Percentiles rank a stretch among this genome's conserved stretches.
Conservation (phyloP, 2,113 vertebrate genomes). For the Tyrannus savana region DNA sequence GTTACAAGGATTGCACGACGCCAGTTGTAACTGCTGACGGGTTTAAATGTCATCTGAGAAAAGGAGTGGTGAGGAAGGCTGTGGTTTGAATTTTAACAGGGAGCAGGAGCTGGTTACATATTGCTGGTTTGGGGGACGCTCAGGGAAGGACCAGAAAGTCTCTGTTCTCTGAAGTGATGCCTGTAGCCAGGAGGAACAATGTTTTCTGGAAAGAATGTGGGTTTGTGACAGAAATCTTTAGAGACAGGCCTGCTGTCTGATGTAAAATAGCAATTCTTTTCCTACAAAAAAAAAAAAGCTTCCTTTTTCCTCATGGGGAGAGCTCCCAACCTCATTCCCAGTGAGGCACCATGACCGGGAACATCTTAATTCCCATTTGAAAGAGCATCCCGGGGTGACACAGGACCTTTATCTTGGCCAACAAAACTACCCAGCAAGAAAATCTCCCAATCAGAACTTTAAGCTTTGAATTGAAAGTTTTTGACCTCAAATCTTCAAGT, state of each 20-base stretch:
- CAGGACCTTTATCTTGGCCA: fast-evolving
- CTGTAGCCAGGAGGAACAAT: neutral
- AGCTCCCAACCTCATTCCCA: neutral
- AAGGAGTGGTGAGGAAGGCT: neutral
- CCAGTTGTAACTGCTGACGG: neutral
- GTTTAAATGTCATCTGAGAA: conserved; percentile 47
- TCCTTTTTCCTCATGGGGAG: neutral
- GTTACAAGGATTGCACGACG: neutral
- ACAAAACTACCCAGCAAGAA: neutral
- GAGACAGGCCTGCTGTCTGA: neutral
- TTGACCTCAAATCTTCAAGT: neutral
- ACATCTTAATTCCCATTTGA: neutral
- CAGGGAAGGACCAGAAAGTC: neutral
- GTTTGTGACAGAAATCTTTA: neutral
- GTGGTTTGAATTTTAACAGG: neutral
- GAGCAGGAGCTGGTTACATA: neutral
- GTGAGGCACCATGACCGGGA: neutral
- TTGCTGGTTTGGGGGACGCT: neutral
- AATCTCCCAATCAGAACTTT: neutral
- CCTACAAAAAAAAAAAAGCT: neutral
- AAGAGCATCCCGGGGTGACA: fast-evolving
- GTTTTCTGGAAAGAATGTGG: neutral
- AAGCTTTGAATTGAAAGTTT: neutral
- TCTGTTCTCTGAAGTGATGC: neutral
- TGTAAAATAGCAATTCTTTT: neutral